Conservation (phyloP, 2,888 invertebrate species). For the Salpingus planirostris region DNA sequence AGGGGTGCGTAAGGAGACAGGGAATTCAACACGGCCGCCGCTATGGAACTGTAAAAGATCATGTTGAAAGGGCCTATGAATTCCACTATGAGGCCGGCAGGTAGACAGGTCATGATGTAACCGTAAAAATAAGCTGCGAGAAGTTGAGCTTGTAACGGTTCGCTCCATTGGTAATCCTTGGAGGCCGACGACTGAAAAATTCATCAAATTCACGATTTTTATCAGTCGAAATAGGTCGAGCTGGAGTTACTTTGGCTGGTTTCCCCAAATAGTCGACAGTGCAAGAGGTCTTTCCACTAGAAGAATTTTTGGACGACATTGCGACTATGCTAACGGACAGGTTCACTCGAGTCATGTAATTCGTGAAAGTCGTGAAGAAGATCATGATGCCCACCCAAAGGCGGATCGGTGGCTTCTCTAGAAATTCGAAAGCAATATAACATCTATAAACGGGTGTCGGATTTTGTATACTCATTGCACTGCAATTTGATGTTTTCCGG, state of each 20-base stretch:
- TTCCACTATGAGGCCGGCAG: not conserved
- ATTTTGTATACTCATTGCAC: no score
- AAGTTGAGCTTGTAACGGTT: no score
- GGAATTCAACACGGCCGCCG: not conserved
- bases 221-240: not conserved
- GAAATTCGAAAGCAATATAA: no score
- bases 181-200: no score
- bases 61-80: not conserved
- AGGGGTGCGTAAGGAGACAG: no score
- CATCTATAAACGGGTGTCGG: no score
- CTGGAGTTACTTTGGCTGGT: conserved; percentile 4
- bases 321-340: conserved; percentile 61
- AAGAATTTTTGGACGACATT: conserved; percentile 53
- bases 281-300: conserved; percentile 11
- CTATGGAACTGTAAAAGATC: not conserved
- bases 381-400: conserved; percentile 53
- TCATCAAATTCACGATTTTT: no score
- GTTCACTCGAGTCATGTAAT: conserved; percentile 63
- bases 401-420: conserved; percentile 21
- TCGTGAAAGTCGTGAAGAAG: conserved; percentile 60
- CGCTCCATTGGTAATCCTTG: no score
- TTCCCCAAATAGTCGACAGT: conserved; percentile 17
- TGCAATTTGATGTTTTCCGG: no score
- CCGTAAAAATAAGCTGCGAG: conserved; percentile 1
- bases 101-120: not conserved